These are phyloP conservation scores for Eolophus roseicapilla DNA, from an alignment of 2,113 vertebrate genomes.

Conservation along the genomic window DNA sequence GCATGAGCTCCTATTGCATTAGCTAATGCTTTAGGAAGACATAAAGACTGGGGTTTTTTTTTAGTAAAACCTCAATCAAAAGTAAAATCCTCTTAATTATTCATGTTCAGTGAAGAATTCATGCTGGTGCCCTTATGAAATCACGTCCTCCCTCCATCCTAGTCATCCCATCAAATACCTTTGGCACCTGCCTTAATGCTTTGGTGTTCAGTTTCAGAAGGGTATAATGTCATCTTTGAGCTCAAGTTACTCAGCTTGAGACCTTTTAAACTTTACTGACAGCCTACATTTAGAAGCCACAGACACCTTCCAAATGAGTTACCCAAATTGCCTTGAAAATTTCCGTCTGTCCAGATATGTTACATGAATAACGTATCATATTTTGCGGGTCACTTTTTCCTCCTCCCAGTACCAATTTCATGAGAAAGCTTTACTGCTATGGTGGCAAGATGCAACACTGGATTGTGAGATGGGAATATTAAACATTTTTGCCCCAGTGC, in stretches of 20 bases:
- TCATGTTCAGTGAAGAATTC: conserved; percentile 41
- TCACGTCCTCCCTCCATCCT: not conserved
- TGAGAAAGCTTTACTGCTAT: not conserved
- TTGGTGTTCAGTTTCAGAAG: not conserved
- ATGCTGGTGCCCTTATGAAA: not conserved
- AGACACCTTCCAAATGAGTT: conserved; percentile 26
- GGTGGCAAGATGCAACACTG: not conserved
- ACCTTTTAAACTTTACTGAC: not conserved
- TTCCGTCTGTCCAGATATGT: not conserved
- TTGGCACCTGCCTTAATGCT: not conserved
- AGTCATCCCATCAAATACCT: not conserved
- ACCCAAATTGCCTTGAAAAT: not conserved
- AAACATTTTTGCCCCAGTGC: not conserved
- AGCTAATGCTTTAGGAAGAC: conserved; percentile 48
- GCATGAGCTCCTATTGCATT: not conserved
- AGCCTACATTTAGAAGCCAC: not conserved
- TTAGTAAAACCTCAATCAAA: conserved; percentile 42
- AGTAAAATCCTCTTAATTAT: conserved; percentile 58
- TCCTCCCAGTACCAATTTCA: not conserved
- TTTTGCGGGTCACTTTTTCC: not conserved
- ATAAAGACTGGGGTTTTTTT: conserved; percentile 9
- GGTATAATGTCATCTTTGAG: not conserved
- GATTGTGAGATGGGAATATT: not conserved
- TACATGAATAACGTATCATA: not conserved
- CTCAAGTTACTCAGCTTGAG: conserved; percentile 14